Base-by-base conservation (phyloP, 2,888 invertebrate genomes). In the Pachycephus smyrnensis region DNA sequence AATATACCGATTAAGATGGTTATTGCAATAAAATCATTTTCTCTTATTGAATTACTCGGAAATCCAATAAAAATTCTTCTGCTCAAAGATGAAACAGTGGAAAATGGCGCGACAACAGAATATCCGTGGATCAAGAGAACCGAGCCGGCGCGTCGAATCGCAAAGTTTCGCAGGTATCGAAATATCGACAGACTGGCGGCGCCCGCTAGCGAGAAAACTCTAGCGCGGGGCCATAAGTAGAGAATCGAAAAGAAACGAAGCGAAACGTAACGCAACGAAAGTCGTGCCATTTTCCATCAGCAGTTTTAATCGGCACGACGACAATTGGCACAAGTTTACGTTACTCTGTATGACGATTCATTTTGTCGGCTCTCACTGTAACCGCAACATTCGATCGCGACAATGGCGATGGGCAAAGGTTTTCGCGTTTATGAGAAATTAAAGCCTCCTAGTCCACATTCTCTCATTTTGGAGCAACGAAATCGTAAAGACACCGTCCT, bases 361-460 rank as follows among this genome's bases (percentile, higher is more conserved):
- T 9, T 55, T 9, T 55, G 55, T 55, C 55, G 23, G 55, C 55
- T 23, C 55, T 23, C 1, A 23, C 23, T 55, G 23, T 55, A 55
- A 55, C 55, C 55, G 55, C 55, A 55, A 55, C 55, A 55, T 55
- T 55, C 9, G 55, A 55, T 55, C 55, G 9, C 9, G 55, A 55
- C 23, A 55, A 98, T 98, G 98, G 97, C 98, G 89, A 97, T 98
- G 96, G 97, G 97, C 88, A 98, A 98, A 93, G 96, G 96, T 83
- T 98, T 97, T 92, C 95, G 97, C 86, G 96, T 98, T 85, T 94
- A 97, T 88, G 97, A 98, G 92, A 98, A 98, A 92, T 94, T 96
- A 81, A 95, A 96, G 85, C 95, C 96, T 68, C 96, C 97, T 76
- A 96, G 95, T 90, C 97, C 98, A 15, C 98, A 98, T 90, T 98